phyloP scores from a whole-genome alignment of 2,888 invertebrate genomes.

The Penaeus monodon region DNA sequence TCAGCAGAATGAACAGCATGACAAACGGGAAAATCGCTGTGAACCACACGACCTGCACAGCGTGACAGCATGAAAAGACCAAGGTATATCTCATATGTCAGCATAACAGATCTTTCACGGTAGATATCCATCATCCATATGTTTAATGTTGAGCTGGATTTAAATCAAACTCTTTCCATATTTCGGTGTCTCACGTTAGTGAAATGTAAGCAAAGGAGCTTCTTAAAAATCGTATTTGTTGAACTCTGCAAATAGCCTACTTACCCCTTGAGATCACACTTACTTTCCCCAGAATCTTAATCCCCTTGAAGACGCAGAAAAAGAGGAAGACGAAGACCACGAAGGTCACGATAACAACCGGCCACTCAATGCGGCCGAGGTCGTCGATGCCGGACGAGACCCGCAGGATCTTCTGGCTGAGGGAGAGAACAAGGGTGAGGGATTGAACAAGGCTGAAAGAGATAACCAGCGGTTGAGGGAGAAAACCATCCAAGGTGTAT shows the following conservation, averaged over 20 bases:
- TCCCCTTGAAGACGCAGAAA: slow-evolving; percentile 87
- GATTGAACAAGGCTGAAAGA: too few relatives aligned
- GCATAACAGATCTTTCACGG: too few relatives aligned
- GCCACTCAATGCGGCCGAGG: slow-evolving; percentile 84
- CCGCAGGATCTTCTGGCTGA: slow-evolving; percentile 82
- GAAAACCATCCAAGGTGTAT: too few relatives aligned
- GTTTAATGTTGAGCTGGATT: too few relatives aligned
- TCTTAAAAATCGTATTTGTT: too few relatives aligned
- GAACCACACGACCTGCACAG: slow-evolving; percentile 84
- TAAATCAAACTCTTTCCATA: too few relatives aligned
- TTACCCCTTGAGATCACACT: background rate
- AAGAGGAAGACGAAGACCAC: slow-evolving; percentile 87
- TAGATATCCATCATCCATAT: too few relatives aligned
- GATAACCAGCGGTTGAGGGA: too few relatives aligned
- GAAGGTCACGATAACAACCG: slow-evolving; percentile 80
- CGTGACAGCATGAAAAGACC: background rate
- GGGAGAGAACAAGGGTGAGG: slow-evolving; percentile 40
- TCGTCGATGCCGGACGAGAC: slow-evolving; percentile 82
- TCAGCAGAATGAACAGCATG: slow-evolving; percentile 79
- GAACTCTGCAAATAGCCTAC: too few relatives aligned
- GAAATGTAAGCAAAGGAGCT: too few relatives aligned
- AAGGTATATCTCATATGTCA: background rate
- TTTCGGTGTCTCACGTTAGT: too few relatives aligned
- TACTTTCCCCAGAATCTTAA: slow-evolving; percentile 88
- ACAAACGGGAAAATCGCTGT: slow-evolving; percentile 87